Evolutionary conservation across 2,888 invertebrate species (phyloP), one percentile per base, ranked within the genome.

Genomic region (Tanytarsus gracilentus): DNA sequence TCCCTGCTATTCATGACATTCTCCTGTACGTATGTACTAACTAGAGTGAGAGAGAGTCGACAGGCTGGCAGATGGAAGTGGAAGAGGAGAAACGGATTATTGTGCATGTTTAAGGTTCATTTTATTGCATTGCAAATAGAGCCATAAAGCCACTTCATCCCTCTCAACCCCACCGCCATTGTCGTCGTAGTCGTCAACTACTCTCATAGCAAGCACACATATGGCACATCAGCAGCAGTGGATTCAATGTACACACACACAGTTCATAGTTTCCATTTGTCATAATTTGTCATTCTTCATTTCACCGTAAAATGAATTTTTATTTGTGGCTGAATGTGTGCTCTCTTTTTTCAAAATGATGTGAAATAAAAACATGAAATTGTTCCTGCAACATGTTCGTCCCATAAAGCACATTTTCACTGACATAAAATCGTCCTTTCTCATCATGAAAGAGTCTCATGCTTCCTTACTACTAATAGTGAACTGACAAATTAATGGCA

Each of bases 241-340:
- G 23, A 23, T 23, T 18, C 23, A 23, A 2, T 44, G 18, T 23
- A 11, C 9, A 23, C 44, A 44, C n/a, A 11, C 23, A 44, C 18
- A 18, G 2, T 11, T n/a, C n/a, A n/a, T n/a, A n/a, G n/a, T n/a
- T 53, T 36, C 26, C 40, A 55, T 55, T 40, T 55, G 55, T 55
- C 55, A 55, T 55, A 55, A 55, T 55, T 55, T 55, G 55, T 55
- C 55, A 55, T 39, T 26, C 27, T 33, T 55, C 55, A 55, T 55
- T 55, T 53, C 14, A 9, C 7, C 27, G 14, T 21, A 55, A 40
- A 55, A 55, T 55, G 9, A 7, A 55, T 14, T 52, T 52, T 52
- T 52, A 52, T 49, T 49, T n/a, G 49, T 26, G 23, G n/a, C n/a
- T 14, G 2, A 14, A 36, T 11, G n/a, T 14, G 2, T 2, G 4